Percentiles rank a stretch among this genome's conserved stretches.
phyloP scores from a whole-genome alignment of 2,113 vertebrate species.

The Edolisoma coerulescens region DNA sequence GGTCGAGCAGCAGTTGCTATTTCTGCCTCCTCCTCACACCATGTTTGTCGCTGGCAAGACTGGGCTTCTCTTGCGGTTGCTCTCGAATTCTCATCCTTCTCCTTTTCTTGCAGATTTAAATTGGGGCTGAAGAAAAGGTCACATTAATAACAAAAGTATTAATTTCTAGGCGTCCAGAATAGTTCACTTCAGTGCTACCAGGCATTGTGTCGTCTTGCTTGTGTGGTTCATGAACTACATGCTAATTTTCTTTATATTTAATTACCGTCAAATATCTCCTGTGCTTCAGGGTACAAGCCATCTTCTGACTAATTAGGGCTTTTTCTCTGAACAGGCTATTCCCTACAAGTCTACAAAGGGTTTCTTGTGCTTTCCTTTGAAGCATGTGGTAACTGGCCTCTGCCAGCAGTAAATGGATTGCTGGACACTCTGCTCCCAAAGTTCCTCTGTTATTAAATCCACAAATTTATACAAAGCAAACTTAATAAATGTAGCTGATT shows the following conservation, averaged over 20 bases:
- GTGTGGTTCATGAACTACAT: conserved; percentile 63
- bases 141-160: conserved; percentile 53
- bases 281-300: conserved; percentile 56
- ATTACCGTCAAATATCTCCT: conserved; percentile 9
- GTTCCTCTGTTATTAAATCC: conserved; percentile 9
- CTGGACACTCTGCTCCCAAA: not conserved
- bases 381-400: not conserved
- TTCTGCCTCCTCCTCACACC: not conserved
- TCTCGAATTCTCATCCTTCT: not conserved
- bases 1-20: not conserved
- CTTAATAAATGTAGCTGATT: not conserved
- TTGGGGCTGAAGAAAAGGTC: conserved; percentile 26
- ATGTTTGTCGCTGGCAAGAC: not conserved
- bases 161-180: not conserved
- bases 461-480: conserved; percentile 30
- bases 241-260: conserved; percentile 59
- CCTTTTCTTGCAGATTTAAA: not conserved
- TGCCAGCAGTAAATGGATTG: not conserved
- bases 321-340: conserved; percentile 18
- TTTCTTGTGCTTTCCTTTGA: conserved; percentile 1
- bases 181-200: conserved; percentile 13
- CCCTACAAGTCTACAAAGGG: not conserved
- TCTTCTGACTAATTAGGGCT: conserved; percentile 47
- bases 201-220: conserved; percentile 34
- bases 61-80: not conserved